Evolutionary conservation across 2,113 vertebrate genomes (phyloP).

Genomic region (rat (Rattus norvegicus)): GRCr8 NC_086019.1:5931501-5932000

Average conservation of each 20-base stretch:
- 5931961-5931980: neutral
- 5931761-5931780: neutral
- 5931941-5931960: neutral
- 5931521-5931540: neutral
- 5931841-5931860: neutral
- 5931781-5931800: slow-evolving; percentile 16
- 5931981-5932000: neutral
- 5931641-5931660: neutral
- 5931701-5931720: neutral
- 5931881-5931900: neutral
- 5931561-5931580: slow-evolving; percentile 11
- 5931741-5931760: slow-evolving; percentile 1
- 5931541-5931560: neutral
- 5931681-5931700: neutral
- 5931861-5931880: neutral
- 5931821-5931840: neutral
- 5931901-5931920: neutral
- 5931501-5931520: neutral
- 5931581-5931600: slow-evolving; percentile 1
- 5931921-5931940: neutral
- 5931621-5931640: neutral
- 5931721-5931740: neutral
- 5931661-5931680: neutral
- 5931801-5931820: neutral
- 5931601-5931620: neutral